Evolutionary conservation across 2,888 invertebrate genomes (phyloP), one percentile per base, ranked within the genome.

Genomic region (Creontiades dilutus): DNA sequence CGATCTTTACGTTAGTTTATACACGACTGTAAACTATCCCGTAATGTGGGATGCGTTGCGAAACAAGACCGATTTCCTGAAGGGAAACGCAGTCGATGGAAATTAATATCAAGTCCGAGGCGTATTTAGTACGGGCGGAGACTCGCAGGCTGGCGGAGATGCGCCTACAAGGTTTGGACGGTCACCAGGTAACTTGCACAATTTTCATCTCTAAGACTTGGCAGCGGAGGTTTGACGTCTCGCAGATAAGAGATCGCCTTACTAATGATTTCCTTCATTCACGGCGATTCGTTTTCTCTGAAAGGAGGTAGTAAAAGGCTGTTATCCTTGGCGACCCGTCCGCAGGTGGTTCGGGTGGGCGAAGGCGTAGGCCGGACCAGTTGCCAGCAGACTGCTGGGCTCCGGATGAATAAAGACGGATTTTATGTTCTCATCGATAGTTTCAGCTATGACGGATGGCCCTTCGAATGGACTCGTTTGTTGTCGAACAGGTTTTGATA

Each of bases 361-460:
- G 78, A 47, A 46, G 46, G 78, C 78, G 47, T 37, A 19, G 47
- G 46, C 9, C 37, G 78, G 78, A 80, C 78, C 78, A 80, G 78
- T 80, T 47, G 28, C 46, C 78, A 80, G 78, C 78, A 80, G 78
- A 80, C 78, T 80, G 78, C 78, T 37, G 28, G 78, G 78, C 78
- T 37, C 37, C 78, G 46, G 78, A 37, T 37, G 78, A 80, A 46
- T 80, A 80, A 80, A 80, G 78, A 19, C 78, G 14, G 37, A 80
- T 46, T 57, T 16, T 23, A 68, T 23, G 5, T 23, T 68, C 68
- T 68, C 68, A 68, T 68, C 68, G 68, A 68, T 19, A 23, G 61
- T 61, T 61, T 61, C n/a, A 61, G 23, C 68, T 68, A 27, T 68
- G 68, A 68, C 23, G 19, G 23, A 68, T 68, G n/a, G 9, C 19